Evolutionary conservation across 2,113 vertebrate genomes (phyloP).

Genomic region (Coturnix japonica): DNA sequence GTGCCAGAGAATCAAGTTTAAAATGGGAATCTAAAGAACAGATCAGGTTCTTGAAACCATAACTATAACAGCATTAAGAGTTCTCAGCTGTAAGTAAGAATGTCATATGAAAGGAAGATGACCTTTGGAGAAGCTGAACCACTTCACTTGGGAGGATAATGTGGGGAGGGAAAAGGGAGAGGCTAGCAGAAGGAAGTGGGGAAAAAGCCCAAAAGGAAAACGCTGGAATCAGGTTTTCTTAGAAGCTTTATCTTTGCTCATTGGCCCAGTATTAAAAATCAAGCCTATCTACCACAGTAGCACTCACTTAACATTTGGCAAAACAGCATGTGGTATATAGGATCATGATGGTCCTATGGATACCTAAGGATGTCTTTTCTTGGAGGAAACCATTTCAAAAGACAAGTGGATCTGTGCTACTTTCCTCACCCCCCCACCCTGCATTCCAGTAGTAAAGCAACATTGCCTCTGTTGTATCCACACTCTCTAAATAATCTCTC

Average conservation of each 20-base stretch:
- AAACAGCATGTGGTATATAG: background rate
- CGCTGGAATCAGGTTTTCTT: background rate
- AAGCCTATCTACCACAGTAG: background rate
- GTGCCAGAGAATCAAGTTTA: background rate
- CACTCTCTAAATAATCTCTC: background rate
- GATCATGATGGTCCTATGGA: background rate
- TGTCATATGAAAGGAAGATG: background rate
- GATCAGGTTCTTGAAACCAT: background rate
- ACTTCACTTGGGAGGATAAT: background rate
- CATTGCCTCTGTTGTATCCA: background rate
- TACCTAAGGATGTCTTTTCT: background rate
- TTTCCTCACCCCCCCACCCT: background rate
- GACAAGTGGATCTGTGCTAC: background rate
- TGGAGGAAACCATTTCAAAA: background rate
- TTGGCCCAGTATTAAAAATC: background rate
- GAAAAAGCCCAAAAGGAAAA: background rate
- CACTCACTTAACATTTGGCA: background rate
- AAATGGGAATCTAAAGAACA: background rate
- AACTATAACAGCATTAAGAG: slow-evolving; percentile 1
- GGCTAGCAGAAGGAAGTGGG: background rate
- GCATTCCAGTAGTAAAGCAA: background rate
- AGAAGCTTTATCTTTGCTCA: background rate
- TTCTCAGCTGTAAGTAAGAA: slow-evolving; percentile 16
- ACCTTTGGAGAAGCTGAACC: background rate
- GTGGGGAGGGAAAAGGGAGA: background rate